Evolutionary conservation across 1,140 invertebrate species (phyloP), one percentile per base, ranked within the genome.

Genomic region (Formica selysi): DNA sequence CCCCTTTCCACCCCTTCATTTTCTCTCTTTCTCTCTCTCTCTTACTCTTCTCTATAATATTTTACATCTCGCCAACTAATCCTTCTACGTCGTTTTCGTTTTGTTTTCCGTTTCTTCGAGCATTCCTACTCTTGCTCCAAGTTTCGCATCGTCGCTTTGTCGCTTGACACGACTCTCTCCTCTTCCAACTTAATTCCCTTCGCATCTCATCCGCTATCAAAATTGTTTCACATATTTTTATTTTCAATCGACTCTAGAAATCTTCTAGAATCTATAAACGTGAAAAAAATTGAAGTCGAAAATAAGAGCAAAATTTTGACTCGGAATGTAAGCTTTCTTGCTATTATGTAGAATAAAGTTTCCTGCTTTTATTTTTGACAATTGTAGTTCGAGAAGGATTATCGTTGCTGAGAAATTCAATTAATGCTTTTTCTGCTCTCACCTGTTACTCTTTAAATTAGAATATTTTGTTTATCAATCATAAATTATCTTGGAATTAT

Each of bases 1-100:
- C 38, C 74, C 85, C 61, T 19, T 57, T 13, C 22, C 54, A 22
- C 61, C 73, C 32, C n/a, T 41, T 44, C 70, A 36, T 48, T 26
- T 57, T n/a, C 11, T 48, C 3, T 7, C 13, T 57, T 36, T 68
- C 76, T 61, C 48, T 54, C 48, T 61, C 73, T 54, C 51, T 11
- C 13, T 13, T 36, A 10, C 41, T 54, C 8, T 38, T 84, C 48
- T 76, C 41, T 7, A 59, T 51, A 51, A 19, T 19, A 51, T 38
- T 62, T 65, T 76, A 61, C 74, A 41, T 59, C 62, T 38, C 76
- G 13, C 85, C 64, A 36, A 70, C 54, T 54, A 54, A 61, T 85
- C 41, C 48, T 51, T 16, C n/a, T 16, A 3, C 32, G 3, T 36
- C 41, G 0, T 65, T 71, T 19, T 71, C 10, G 65, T 81, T 70